A percentile compares a stretch with the other conserved stretches of the same genome.
phyloP scores from a whole-genome alignment of 2,797 vertebrate species.

The Pangasius mekongensis region DNA sequence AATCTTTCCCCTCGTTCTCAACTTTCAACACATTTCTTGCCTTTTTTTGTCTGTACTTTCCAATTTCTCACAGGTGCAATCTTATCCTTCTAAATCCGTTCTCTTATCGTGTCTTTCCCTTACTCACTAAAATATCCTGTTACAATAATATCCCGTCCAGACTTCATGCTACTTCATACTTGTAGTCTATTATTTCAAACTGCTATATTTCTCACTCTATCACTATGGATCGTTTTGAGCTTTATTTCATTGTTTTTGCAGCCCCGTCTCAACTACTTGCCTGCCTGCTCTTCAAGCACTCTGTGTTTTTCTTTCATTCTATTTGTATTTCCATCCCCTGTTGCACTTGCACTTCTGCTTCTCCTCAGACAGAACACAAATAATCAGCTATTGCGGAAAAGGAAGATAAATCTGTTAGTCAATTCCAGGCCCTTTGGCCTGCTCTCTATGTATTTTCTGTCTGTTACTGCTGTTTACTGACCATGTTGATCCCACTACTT shows the following conservation, averaged over 20 bases:
- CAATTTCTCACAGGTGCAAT: conserved; percentile 39
- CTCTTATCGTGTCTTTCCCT: conserved; percentile 33
- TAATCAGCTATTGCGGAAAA: conserved; percentile 44
- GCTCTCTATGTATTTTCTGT: conserved; percentile 39
- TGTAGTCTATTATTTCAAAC: neutral
- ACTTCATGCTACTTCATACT: neutral
- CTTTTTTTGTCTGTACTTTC: conserved; percentile 19
- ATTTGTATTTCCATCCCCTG: neutral
- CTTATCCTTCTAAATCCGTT: conserved; percentile 51
- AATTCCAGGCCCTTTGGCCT: conserved; percentile 49
- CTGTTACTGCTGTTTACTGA: conserved; percentile 46
- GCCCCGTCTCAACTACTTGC: neutral
- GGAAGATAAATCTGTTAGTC: conserved; percentile 51
- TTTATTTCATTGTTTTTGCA: neutral
- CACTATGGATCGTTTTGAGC: neutral
- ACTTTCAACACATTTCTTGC: conserved; percentile 32
- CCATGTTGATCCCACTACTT: conserved; percentile 42
- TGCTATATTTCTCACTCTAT: neutral
- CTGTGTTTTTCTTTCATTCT: conserved; percentile 26
- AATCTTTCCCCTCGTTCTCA: conserved; percentile 39
- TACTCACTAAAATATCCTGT: neutral
- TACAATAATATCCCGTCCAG: neutral
- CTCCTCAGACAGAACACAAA: conserved; percentile 31
- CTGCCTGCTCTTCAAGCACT: conserved; percentile 9
- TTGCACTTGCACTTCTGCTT: neutral